Evolutionary conservation across 1,140 invertebrate genomes (phyloP).

Genomic region (Panagrolaimus sp.): DNA sequence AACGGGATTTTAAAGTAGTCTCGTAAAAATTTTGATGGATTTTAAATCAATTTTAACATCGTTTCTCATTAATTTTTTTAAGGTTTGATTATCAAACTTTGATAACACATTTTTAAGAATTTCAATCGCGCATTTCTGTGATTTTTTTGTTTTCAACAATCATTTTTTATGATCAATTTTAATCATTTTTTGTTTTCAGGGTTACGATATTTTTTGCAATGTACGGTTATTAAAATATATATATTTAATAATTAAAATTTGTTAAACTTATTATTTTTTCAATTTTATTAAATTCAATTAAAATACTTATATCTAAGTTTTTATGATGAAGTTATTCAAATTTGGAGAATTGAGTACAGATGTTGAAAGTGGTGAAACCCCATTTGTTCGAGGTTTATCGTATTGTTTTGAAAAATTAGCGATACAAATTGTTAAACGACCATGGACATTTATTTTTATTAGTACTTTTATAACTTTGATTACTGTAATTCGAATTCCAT

Average conservation of each 20-base stretch:
- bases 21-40: background rate
- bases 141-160: too few relatives aligned
- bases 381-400: conserved; percentile 23
- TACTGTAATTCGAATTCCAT: conserved; percentile 32
- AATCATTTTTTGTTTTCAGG: background rate
- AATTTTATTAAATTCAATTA: too few relatives aligned
- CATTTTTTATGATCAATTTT: background rate
- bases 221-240: too few relatives aligned
- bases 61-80: conserved; percentile 7
- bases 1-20: background rate
- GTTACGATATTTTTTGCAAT: conserved; percentile 9
- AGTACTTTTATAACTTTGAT: conserved; percentile 23
- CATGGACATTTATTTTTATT: conserved; percentile 32
- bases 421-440: conserved; percentile 16
- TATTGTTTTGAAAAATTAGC: conserved; percentile 22
- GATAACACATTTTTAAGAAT: too few relatives aligned
- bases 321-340: too few relatives aligned
- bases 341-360: background rate
- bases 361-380: conserved; percentile 26
- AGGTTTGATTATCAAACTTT: too few relatives aligned
- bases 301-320: too few relatives aligned
- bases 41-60: conserved; percentile 12
- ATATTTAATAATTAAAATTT: too few relatives aligned
- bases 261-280: too few relatives aligned
- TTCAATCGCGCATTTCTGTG: too few relatives aligned